A percentile compares a stretch with the other conserved stretches of the same genome.
Conservation (phyloP, 2,113 vertebrate species). For the Ardeotis arabs region DNA sequence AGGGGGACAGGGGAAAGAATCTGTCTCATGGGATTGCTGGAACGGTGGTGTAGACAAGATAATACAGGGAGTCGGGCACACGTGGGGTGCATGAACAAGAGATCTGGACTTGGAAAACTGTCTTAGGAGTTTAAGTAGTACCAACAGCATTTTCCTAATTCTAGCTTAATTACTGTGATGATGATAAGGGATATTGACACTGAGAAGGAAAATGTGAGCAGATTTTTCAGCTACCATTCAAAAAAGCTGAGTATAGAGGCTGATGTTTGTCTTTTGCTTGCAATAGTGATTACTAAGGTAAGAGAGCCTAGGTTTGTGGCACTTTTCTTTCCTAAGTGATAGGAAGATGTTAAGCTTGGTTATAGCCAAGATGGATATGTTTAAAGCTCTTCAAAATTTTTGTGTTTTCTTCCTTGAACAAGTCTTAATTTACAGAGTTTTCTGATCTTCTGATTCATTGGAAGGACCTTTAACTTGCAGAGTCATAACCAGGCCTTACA, state of each 20-base stretch:
- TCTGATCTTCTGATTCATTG: neutral
- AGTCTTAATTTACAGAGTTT: neutral
- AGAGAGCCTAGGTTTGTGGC: neutral
- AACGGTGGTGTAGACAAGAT: neutral
- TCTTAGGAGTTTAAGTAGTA: neutral
- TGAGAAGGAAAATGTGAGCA: neutral
- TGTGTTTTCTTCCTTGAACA: neutral
- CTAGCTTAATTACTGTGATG: neutral
- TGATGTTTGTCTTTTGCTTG: neutral
- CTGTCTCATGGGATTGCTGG: neutral
- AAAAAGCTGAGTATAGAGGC: neutral
- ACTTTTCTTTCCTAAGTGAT: neutral
- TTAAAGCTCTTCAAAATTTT: neutral
- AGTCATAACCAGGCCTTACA: neutral
- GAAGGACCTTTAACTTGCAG: neutral
- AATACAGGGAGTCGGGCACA: rapidly evolving
- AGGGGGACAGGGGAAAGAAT: neutral
- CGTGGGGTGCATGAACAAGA: neutral
- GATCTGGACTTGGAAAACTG: neutral
- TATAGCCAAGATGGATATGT: neutral
- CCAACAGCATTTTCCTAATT: neutral
- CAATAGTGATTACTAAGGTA: neutral
- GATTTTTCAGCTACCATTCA: neutral
- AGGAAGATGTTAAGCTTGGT: neutral
- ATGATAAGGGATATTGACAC: neutral